These are phyloP conservation scores for Drosophila gaucha DNA, from an alignment of 2,888 invertebrate genomes.

Conservation along the genomic window DNA sequence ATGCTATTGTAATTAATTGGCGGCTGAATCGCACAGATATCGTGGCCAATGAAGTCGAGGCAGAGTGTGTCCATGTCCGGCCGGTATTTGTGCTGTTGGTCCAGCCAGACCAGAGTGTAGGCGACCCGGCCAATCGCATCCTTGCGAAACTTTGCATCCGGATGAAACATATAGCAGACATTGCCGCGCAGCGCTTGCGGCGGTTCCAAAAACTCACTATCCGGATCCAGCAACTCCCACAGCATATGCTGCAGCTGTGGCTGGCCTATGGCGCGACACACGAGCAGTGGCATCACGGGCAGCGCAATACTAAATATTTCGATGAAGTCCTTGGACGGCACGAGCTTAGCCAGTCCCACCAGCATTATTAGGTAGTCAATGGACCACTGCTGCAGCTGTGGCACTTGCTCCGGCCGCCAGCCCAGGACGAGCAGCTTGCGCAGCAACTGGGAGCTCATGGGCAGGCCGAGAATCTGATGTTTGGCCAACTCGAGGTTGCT, in stretches of 20 bases:
- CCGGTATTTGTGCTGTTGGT: slow-evolving; percentile 51
- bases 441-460: slow-evolving; percentile 74
- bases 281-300: slow-evolving; percentile 70
- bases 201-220: slow-evolving; percentile 56
- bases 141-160: slow-evolving; percentile 57
- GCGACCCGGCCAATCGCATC: slow-evolving; percentile 75
- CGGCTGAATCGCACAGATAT: slow-evolving; percentile 69
- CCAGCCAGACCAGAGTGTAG: slow-evolving; percentile 65
- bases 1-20: slow-evolving; percentile 67
- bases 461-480: slow-evolving; percentile 79
- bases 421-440: slow-evolving; percentile 62
- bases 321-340: slow-evolving; percentile 58
- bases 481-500: slow-evolving; percentile 56
- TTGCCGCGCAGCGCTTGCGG: slow-evolving; percentile 76
- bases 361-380: slow-evolving; percentile 76
- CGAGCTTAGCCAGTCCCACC: slow-evolving; percentile 70
- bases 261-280: slow-evolving; percentile 54
- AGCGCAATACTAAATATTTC: slow-evolving; percentile 60
- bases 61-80: slow-evolving; percentile 65
- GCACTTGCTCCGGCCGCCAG: slow-evolving; percentile 18
- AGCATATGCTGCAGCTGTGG: slow-evolving; percentile 46
- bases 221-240: slow-evolving; percentile 78
- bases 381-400: slow-evolving; percentile 58
- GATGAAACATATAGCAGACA: slow-evolving; percentile 77
- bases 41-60: slow-evolving; percentile 69